Evolutionary conservation across 2,113 vertebrate genomes (phyloP), one percentile per base, ranked within the genome.

Genomic region (Mirza zaza): DNA sequence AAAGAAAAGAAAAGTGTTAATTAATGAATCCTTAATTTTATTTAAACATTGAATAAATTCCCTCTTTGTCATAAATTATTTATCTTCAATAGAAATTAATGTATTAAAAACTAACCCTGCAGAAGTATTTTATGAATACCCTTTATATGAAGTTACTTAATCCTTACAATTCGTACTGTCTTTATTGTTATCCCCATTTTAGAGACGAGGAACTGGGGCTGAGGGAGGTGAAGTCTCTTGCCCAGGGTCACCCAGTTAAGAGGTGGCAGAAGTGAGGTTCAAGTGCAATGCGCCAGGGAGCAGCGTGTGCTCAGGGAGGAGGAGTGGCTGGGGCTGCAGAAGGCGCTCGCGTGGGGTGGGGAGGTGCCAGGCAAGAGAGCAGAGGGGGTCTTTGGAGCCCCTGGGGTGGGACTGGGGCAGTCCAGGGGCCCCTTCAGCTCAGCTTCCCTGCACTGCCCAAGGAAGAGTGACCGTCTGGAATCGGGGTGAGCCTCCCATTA

Each of bases 311-410:
- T n/a, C 11, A 17, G 34, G 57, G 21, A 15, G 71, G 20, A 48
- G 71, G 21, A 39, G 39, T 25, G 8, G 39, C n/a, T 11, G 52
- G 13, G 55, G 68, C 25, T 75, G 27, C 27, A 5, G 71, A 13
- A 9, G 75, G 2, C 55, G 77, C 42, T 59, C 8, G 1, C 1
- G 0, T 29, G 3, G 36, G 23, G 34, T 0, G 20, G 87, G 20
- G 87, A 13, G 29, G 6, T 34, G 2, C 34, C 20, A 6, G n/a
- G 36, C 61, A 91, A 57, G 57, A 50, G 29, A n/a, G 27, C 59
- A 57, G 71, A 12, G 27, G 1, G 0, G 15, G 68, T 34, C 79
- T 68, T 29, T 12, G 39, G 63, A 27, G 34, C 1, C 25, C 52
- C 4, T 8, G 4, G 29, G 34, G 2, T 87, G 80, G 61, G 34